Evolutionary conservation across 2,797 vertebrate genomes (phyloP), one percentile per base, ranked within the genome.

Genomic region (Parauchenoglanis ngamensis): DNA sequence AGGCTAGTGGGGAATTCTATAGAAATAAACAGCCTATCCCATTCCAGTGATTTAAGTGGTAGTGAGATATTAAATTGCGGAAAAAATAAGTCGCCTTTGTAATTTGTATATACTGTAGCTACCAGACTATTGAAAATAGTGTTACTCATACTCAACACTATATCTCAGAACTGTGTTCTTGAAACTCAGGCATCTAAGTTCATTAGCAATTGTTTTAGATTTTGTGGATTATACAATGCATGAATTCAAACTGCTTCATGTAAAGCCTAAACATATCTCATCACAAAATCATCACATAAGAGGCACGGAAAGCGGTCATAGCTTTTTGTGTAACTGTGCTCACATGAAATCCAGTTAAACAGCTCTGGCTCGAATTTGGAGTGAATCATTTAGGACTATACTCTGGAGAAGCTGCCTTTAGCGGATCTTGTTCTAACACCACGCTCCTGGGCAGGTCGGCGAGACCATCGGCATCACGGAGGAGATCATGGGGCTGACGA

Each of bases 401-500:
- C 72, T n/a, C 49, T 56, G n/a, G 28, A 56, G 76, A 23, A 57
- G 40, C 13, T 76, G n/a, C 11, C 75, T 54, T 31, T 28, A 40
- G 19, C 8, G 31, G 56, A 25, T 25, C 1, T 12, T 3, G 28
- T 59, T 13, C 11, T 40, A 79, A 57, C 11, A 1, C 56, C 35
- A 44, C 12, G 21, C 31, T 78, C 40, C 19, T 23, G 1, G 10
- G 0, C 19, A 75, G 98, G 97, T 98, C 80, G 98, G 98, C 0
- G 97, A 99, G 93, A 99, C 98, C 7, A 91, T 98, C 7, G 97
- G 97, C 77, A 98, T 99, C 93, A 97, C 98, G 0, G 98, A 99
- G 93, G 98, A 98, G 86, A 98, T 99, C 31, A 99, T 98, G 98
- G 98, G 98, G 0, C 91, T 99, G 89, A 99, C 98, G 25, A 98